Evolutionary conservation across 2,797 vertebrate genomes (phyloP).

Genomic region (Protonibea diacanthus): DNA sequence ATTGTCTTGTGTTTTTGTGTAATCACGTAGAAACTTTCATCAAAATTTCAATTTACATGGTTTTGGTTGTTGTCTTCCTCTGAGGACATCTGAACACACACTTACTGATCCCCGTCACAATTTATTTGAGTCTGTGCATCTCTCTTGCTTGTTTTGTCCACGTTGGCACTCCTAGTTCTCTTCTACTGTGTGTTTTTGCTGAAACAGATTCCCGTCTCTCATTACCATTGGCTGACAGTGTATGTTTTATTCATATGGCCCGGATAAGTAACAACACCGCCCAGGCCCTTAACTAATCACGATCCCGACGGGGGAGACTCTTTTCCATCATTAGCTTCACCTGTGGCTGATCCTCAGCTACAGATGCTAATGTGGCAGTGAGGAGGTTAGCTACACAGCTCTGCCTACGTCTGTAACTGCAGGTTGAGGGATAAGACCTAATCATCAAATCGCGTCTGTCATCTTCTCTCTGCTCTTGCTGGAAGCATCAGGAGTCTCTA

Average conservation of each 20-base stretch:
- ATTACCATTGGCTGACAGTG: slow-evolving; percentile 35
- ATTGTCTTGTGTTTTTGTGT: background rate
- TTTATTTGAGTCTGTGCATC: background rate
- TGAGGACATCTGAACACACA: background rate
- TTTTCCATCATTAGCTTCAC: slow-evolving; percentile 60
- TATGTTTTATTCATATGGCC: slow-evolving; percentile 72
- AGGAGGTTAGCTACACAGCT: slow-evolving; percentile 49
- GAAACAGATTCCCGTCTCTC: slow-evolving; percentile 21
- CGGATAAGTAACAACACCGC: slow-evolving; percentile 26
- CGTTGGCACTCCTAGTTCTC: background rate
- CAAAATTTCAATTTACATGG: background rate
- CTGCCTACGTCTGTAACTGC: slow-evolving; percentile 35
- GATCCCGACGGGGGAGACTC: slow-evolving; percentile 21
- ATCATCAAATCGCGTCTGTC: slow-evolving; percentile 54
- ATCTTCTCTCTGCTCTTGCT: slow-evolving; percentile 32
- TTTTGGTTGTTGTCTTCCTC: background rate
- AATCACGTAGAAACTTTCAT: background rate
- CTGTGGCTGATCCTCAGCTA: slow-evolving; percentile 42
- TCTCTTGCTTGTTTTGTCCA: slow-evolving; percentile 20
- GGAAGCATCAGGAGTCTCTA: slow-evolving; percentile 42
- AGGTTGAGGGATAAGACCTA: slow-evolving; percentile 57
- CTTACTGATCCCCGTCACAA: background rate
- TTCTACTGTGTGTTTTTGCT: slow-evolving; percentile 22
- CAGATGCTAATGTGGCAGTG: slow-evolving; percentile 52
- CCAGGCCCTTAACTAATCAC: slow-evolving; percentile 62